These are phyloP conservation scores for Caenorhabditis angaria DNA, from an alignment of 2,888 invertebrate species.

Conservation along the genomic window DNA sequence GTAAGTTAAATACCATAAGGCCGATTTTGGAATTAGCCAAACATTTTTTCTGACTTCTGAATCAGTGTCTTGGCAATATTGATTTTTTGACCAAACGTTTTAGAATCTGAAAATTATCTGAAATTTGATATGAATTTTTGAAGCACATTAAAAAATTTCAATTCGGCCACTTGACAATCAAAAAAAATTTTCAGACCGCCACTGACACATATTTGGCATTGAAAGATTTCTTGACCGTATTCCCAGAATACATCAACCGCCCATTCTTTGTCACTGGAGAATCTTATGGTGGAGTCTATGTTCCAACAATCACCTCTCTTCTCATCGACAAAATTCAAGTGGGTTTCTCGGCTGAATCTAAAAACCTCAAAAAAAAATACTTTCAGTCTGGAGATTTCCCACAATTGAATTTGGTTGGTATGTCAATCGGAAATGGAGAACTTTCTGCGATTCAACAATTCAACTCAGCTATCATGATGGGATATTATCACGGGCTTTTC, in stretches of 20 bases:
- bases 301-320: slow-evolving; percentile 54
- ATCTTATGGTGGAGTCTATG: slow-evolving; percentile 57
- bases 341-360: neutral
- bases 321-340: slow-evolving; percentile 58
- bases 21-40: too few species aligned
- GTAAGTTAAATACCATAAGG: slow-evolving; percentile 13
- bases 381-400: slow-evolving; percentile 52
- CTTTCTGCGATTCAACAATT: slow-evolving; percentile 55
- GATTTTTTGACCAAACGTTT: too few species aligned
- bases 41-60: too few species aligned
- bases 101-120: too few species aligned
- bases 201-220: slow-evolving; percentile 74
- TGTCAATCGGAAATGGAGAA: slow-evolving; percentile 66
- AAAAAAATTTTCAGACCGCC: slow-evolving; percentile 70
- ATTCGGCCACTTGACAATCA: neutral
- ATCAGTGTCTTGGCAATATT: too few species aligned
- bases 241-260: slow-evolving; percentile 73
- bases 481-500: slow-evolving; percentile 58
- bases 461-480: slow-evolving; percentile 55
- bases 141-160: too few species aligned
- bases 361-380: neutral
- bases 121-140: too few species aligned
- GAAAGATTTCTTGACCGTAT: slow-evolving; percentile 74
- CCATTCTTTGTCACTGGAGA: slow-evolving; percentile 72
- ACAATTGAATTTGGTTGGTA: slow-evolving; percentile 60